Evolutionary conservation across 1,140 invertebrate genomes (phyloP).

Genomic region (Trichonephila inaurata): DNA sequence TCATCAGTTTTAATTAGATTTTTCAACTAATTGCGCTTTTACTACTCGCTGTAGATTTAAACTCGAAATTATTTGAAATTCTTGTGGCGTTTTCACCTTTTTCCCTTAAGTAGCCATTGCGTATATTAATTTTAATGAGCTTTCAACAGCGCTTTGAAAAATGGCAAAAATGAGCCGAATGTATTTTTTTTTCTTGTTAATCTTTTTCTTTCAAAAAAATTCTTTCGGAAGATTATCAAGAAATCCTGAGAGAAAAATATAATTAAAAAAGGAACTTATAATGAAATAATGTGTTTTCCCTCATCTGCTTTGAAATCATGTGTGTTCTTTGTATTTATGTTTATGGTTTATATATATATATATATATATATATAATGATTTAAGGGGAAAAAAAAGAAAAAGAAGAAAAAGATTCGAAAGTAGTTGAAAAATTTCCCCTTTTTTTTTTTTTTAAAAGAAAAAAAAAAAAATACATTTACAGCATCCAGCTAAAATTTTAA

Average conservation of each 20-base stretch:
- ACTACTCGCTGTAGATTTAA: background rate
- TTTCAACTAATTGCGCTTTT: slow-evolving; percentile 26
- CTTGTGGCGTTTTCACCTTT: background rate
- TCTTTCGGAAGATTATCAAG: background rate
- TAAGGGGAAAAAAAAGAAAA: too few species aligned
- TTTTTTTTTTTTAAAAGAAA: too few species aligned
- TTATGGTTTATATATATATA: background rate
- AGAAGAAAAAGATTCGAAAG: too few species aligned
- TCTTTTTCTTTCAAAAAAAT: background rate
- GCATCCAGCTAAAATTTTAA: too few species aligned
- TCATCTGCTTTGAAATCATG: background rate
- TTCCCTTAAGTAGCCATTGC: background rate
- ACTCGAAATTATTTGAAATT: slow-evolving; percentile 20
- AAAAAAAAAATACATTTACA: too few species aligned
- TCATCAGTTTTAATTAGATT: slow-evolving; percentile 42
- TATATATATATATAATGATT: too few species aligned
- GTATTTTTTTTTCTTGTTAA: background rate
- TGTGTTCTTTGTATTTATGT: background rate
- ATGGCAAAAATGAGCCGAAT: slow-evolving; percentile 1
- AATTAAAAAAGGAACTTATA: background rate
- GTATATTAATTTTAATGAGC: slow-evolving; percentile 30
- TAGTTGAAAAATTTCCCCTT: too few species aligned
- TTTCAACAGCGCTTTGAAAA: background rate
- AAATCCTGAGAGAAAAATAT: background rate
- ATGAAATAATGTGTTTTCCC: background rate